Evolutionary conservation across 2,797 vertebrate species (phyloP).

Genomic region (Kryptopterus vitreolus): DNA sequence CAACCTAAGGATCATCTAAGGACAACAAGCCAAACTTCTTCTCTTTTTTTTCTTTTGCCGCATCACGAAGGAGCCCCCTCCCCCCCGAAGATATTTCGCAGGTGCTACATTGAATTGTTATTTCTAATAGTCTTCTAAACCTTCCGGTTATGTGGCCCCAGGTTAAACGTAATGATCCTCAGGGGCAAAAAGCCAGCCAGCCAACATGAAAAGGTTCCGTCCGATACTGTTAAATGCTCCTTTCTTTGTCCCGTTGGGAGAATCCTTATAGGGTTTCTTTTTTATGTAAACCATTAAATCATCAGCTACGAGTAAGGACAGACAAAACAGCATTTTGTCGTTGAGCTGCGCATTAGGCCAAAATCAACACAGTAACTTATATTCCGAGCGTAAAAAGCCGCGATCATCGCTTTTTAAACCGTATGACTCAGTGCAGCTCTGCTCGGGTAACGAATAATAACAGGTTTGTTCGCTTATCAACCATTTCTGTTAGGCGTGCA

Average conservation of each 20-base stretch:
- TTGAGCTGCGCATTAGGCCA: not conserved
- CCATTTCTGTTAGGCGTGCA: slow-evolving; percentile 37
- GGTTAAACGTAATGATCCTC: not conserved
- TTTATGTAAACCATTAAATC: not conserved
- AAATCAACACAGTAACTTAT: not conserved
- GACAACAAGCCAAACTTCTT: not conserved
- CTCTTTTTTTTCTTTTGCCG: not conserved
- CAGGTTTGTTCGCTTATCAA: slow-evolving; percentile 36
- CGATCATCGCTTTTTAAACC: not conserved
- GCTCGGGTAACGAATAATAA: slow-evolving; percentile 14
- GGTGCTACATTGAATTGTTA: not conserved
- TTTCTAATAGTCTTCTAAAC: not conserved
- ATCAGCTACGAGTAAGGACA: not conserved
- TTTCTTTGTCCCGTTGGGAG: not conserved
- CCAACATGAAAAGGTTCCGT: not conserved
- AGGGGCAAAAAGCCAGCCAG: not conserved
- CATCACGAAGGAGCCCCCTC: not conserved
- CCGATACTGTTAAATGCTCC: not conserved
- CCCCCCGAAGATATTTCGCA: not conserved
- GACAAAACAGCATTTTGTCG: not conserved
- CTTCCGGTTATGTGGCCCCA: not conserved
- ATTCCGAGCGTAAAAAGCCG: not conserved
- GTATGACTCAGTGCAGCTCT: not conserved
- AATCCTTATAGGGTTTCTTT: not conserved
- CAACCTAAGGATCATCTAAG: not conserved